Percentiles rank a stretch among this genome's conserved stretches.
Conservation (phyloP, 1,140 invertebrate genomes). For the Caenorhabditis remanei region DNA sequence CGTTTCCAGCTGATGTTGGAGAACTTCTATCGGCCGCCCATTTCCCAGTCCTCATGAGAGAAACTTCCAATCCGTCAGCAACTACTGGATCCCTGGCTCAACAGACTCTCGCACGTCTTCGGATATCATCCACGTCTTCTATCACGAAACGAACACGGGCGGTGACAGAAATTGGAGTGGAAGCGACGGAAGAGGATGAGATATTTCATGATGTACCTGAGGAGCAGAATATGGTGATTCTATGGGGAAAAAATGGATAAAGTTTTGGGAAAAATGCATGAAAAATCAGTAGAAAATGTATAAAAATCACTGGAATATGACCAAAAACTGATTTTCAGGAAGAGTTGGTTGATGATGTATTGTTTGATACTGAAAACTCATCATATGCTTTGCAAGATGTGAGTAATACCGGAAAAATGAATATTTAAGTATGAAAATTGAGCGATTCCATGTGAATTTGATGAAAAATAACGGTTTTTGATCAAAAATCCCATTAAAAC, state of each 20-base stretch:
- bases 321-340: not conserved
- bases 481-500: not conserved
- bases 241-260: not conserved
- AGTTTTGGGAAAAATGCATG: not conserved
- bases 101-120: conserved; percentile 39
- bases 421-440: no score
- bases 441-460: no score
- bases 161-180: conserved; percentile 28
- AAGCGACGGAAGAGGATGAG: conserved; percentile 30
- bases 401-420: not conserved
- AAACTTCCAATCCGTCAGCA: not conserved
- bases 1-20: conserved; percentile 57
- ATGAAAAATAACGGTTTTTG: no score
- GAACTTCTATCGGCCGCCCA: conserved; percentile 57
- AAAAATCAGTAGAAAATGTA: no score
- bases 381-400: no score
- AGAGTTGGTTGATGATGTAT: conserved; percentile 7
- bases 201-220: conserved; percentile 25
- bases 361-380: not conserved
- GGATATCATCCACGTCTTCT: conserved; percentile 3
- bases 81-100: not conserved
- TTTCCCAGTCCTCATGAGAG: conserved; percentile 25
- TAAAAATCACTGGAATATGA: not conserved
- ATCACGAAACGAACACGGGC: not conserved
- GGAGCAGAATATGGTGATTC: not conserved